Conservation (phyloP, 2,797 vertebrate genomes). For the Gymnothorax reevesii region DNA sequence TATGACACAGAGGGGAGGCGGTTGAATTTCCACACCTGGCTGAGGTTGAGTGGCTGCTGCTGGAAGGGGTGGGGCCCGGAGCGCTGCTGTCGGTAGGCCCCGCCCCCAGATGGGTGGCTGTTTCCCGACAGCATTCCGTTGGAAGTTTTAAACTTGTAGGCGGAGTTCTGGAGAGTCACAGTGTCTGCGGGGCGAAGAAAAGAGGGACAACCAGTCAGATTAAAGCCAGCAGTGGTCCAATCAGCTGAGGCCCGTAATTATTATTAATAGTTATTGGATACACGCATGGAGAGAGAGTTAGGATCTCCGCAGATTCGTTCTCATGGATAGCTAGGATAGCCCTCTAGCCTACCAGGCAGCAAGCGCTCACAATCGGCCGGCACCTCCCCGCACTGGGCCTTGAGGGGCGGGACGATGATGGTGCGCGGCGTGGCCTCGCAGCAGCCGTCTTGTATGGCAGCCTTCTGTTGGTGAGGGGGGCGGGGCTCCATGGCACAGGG, state of each 20-base stretch:
- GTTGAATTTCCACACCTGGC: conserved; percentile 80
- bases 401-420: conserved; percentile 81
- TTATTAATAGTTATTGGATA: too few relatives aligned
- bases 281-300: too few relatives aligned
- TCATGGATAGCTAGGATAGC: too few relatives aligned
- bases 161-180: conserved; percentile 41
- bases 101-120: conserved; percentile 82
- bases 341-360: conserved; percentile 66
- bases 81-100: conserved; percentile 88
- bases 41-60: conserved; percentile 98
- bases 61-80: conserved; percentile 89
- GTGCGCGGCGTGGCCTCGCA: conserved; percentile 75
- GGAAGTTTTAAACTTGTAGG: conserved; percentile 91
- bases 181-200: conserved; percentile 12
- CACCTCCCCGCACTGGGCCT: conserved; percentile 76
- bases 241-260: neutral
- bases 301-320: too few relatives aligned
- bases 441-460: conserved; percentile 63
- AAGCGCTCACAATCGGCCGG: conserved; percentile 76
- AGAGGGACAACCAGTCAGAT: neutral
- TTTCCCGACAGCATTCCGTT: conserved; percentile 83
- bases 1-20: too few relatives aligned
- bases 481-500: conserved; percentile 78
- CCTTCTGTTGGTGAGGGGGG: conserved; percentile 64
- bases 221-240: neutral